Base-by-base conservation (phyloP, 2,113 vertebrate species). In the Grammomys dolichurus region DNA sequence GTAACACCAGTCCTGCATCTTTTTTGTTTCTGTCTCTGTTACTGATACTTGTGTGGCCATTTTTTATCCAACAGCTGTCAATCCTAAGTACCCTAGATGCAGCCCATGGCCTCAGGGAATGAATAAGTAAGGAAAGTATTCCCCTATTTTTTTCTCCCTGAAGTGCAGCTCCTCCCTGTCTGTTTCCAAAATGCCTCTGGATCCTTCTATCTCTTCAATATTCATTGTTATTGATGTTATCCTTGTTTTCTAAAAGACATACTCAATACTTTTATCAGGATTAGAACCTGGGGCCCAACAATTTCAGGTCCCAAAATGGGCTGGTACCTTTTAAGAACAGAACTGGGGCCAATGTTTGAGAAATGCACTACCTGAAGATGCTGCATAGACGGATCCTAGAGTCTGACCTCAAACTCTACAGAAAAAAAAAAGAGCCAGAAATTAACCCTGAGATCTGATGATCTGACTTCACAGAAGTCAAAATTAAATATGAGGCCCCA, bases 101-200 rank as follows among this genome's bases (percentile, higher is more conserved):
- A 28, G 5, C 58, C n/a, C 3, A 0, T 56, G 28, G 48, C 56
- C 73, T 56, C 31, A 13, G 11, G 1, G 12, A n/a, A 60, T 28
- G 0, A 26, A 3, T 40, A 7, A 10, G 3, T 20, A 40, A 22
- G n/a, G 46, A 20, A 73, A 19, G 4, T 5, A 8, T 9, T 12
- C 1, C 1, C 56, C 31, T 43, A 4, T 20, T 13, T 43, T 28
- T 20, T 26, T 58, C 58, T 69, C n/a, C 60, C 33, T 36, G 36
- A 20, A 65, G 69, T 58, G 36, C 46, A 20, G 14, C 14, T 33
- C 20, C 19, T 24, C 24, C 70, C 80, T 46, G 40, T 84, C 75
- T 90, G 0, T 78, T 84, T 89, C 3, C 14, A 16, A n/a, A 17
- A 51, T 48, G 22, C 77, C 46, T 86, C 82, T 56, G 40, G 48